Evolutionary conservation across 2,888 invertebrate species (phyloP).

Genomic region (Mythimna lalbum): DNA sequence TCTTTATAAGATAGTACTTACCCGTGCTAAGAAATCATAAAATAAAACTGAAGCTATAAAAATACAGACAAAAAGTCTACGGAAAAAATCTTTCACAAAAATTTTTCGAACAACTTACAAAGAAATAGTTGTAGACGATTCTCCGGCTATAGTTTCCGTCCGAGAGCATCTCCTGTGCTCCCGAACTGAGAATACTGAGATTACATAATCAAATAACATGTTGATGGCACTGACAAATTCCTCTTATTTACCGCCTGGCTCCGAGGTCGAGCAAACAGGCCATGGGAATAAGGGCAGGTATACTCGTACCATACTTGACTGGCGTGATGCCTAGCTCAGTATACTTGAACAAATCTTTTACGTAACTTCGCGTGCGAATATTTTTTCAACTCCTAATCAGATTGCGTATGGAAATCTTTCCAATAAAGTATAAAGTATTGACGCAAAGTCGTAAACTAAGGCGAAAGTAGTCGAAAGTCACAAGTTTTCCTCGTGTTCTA

Average conservation of each 20-base stretch:
- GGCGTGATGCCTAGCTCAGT: slow-evolving; percentile 17
- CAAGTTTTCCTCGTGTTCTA: slow-evolving; percentile 34
- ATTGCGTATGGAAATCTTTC: slow-evolving; percentile 53
- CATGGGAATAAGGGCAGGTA: slow-evolving; percentile 57
- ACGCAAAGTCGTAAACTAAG: slow-evolving; percentile 48
- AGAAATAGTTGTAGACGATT: slow-evolving; percentile 53
- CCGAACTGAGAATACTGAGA: slow-evolving; percentile 55
- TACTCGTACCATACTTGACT: slow-evolving; percentile 40
- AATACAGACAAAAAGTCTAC: slow-evolving; percentile 8
- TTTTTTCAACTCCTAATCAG: slow-evolving; percentile 58
- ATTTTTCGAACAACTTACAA: slow-evolving; percentile 46
- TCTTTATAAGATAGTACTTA: neutral
- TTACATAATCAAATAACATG: slow-evolving; percentile 68
- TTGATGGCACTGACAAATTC: slow-evolving; percentile 62
- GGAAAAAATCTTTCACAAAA: slow-evolving; percentile 30
- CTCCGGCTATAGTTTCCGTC: slow-evolving; percentile 56
- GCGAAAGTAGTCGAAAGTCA: slow-evolving; percentile 37
- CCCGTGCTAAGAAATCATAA: neutral
- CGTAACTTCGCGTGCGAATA: slow-evolving; percentile 48
- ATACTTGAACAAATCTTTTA: slow-evolving; percentile 38
- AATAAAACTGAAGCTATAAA: slow-evolving; percentile 19
- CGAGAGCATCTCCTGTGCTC: slow-evolving; percentile 38
- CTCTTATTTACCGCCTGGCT: slow-evolving; percentile 60
- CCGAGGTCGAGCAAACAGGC: slow-evolving; percentile 54
- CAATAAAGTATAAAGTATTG: slow-evolving; percentile 53